Evolutionary conservation across 2,797 vertebrate species (phyloP).

Genomic region (Tragopan temminckii): DNA sequence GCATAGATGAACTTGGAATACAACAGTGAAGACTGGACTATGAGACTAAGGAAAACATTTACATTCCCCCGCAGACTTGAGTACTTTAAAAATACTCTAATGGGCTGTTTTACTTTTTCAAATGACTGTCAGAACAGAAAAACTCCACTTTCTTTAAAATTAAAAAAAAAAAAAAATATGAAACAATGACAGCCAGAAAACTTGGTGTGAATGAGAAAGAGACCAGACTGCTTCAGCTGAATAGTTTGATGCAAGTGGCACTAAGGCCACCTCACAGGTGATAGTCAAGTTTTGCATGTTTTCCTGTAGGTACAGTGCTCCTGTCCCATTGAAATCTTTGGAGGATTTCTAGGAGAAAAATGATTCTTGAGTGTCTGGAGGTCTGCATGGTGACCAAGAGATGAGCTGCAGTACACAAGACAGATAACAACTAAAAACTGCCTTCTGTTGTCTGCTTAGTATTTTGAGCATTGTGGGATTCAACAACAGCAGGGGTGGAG

Average conservation of each 20-base stretch:
- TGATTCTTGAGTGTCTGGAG: neutral
- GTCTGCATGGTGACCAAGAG: neutral
- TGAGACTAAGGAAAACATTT: neutral
- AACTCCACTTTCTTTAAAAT: neutral
- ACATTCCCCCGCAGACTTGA: neutral
- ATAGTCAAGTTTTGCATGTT: neutral
- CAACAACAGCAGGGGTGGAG: neutral
- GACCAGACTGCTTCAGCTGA: neutral
- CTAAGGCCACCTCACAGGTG: neutral
- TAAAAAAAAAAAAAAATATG: neutral
- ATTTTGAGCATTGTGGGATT: neutral
- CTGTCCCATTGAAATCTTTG: neutral
- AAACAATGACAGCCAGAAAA: neutral
- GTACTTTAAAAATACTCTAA: neutral
- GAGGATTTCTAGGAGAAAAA: neutral
- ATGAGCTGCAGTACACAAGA: neutral
- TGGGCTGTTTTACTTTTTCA: neutral
- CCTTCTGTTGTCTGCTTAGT: neutral
- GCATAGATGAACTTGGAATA: neutral
- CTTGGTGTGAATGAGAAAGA: neutral
- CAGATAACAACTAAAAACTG: neutral
- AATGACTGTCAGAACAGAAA: neutral
- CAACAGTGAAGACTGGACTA: neutral
- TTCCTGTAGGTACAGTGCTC: neutral
- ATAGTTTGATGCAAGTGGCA: accelerated